These are phyloP conservation scores for Ectemnius cavifrons DNA, from an alignment of 2,888 invertebrate species.

Conservation along the genomic window DNA sequence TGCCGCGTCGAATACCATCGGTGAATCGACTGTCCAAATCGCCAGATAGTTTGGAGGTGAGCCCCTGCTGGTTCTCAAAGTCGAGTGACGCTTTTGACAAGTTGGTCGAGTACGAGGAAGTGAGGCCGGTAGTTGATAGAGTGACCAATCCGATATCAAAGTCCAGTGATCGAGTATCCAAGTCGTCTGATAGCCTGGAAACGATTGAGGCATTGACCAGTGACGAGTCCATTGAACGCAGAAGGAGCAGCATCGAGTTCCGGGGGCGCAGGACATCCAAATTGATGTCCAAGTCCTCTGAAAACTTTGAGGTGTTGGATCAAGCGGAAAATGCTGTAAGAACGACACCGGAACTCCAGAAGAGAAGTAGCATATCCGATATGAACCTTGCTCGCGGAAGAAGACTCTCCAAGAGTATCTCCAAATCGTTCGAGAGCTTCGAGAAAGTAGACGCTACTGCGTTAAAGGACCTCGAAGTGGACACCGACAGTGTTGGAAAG, in stretches of 20 bases:
- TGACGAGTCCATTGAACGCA: conserved; percentile 64
- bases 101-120: conserved; percentile 61
- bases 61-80: conserved; percentile 68
- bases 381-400: conserved; percentile 65
- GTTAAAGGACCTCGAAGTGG: conserved; percentile 50
- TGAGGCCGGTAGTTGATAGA: conserved; percentile 61
- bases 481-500: conserved; percentile 46
- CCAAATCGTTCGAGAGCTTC: conserved; percentile 73
- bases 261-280: conserved; percentile 57
- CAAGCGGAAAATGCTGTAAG: conserved; percentile 28
- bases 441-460: conserved; percentile 60
- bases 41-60: conserved; percentile 70
- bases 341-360: conserved; percentile 61
- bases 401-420: conserved; percentile 64
- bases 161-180: conserved; percentile 70
- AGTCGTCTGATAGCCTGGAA: conserved; percentile 72
- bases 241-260: conserved; percentile 69
- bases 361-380: conserved; percentile 71
- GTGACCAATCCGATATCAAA: conserved; percentile 65
- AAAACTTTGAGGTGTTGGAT: conserved; percentile 69
- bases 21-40: conserved; percentile 69
- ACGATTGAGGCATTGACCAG: conserved; percentile 64
- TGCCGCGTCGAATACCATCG: conserved; percentile 67
- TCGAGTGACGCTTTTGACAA: conserved; percentile 72
- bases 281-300: conserved; percentile 73